Percentiles rank a stretch among this genome's conserved stretches.
Conservation (phyloP, 2,888 invertebrate species). For the Muschampia plurimacula region DNA sequence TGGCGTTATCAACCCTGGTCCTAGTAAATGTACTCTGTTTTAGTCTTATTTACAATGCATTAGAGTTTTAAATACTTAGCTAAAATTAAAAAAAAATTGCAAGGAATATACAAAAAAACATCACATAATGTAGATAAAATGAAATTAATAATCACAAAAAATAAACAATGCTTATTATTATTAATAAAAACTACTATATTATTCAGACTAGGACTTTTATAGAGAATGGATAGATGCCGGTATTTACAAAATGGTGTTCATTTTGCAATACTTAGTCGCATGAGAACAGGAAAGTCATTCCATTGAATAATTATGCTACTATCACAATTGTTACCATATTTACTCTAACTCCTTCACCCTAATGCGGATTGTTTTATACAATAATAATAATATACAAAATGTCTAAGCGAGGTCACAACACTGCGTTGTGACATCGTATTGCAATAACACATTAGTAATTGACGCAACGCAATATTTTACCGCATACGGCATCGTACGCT, state of each 20-base stretch:
- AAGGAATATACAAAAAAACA: not conserved
- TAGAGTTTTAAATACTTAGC: not conserved
- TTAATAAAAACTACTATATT: not conserved
- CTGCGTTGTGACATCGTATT: no score
- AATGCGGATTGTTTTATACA: not conserved
- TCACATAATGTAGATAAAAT: not conserved
- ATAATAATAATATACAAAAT: not conserved
- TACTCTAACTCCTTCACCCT: not conserved
- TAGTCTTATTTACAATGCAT: not conserved
- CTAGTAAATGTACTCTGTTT: not conserved
- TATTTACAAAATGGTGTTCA: conserved; percentile 13
- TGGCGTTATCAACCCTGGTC: no score
- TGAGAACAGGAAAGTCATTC: conserved; percentile 38
- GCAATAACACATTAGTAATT: no score
- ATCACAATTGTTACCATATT: conserved; percentile 35
- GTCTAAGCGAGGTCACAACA: not conserved
- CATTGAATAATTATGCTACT: conserved; percentile 36
- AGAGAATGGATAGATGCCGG: conserved; percentile 24
- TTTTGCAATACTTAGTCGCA: conserved; percentile 7
- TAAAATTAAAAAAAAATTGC: not conserved
- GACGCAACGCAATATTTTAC: no score
- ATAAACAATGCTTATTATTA: not conserved
- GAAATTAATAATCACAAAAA: not conserved
- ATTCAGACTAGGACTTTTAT: conserved; percentile 15
- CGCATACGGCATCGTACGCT: no score